A percentile compares a stretch with the other conserved stretches of the same genome.
phyloP scores from a whole-genome alignment of 2,113 vertebrate species.

The Tilapia sparmanii region DNA sequence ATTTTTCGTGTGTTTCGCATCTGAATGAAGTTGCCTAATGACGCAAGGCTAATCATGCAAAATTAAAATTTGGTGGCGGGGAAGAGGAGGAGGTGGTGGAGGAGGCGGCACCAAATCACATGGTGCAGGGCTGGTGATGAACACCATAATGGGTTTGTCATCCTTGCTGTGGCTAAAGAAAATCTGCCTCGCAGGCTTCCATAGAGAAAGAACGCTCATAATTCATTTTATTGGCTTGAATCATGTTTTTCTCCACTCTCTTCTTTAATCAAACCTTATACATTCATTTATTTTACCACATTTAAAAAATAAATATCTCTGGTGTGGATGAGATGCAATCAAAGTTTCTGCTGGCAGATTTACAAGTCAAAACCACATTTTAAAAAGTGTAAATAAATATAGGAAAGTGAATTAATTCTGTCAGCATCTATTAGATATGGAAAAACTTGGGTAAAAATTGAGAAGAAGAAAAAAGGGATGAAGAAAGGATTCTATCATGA shows the following conservation, averaged over 20 bases:
- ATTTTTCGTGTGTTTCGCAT: slow-evolving; percentile 81
- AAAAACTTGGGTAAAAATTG: slow-evolving; percentile 73
- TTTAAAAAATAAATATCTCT: slow-evolving; percentile 82
- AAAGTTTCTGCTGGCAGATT: slow-evolving; percentile 80
- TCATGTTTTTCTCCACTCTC: slow-evolving; percentile 12
- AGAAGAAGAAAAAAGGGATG: slow-evolving; percentile 56
- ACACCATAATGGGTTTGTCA: slow-evolving; percentile 86
- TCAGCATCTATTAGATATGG: slow-evolving; percentile 87
- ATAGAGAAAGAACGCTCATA: slow-evolving; percentile 69
- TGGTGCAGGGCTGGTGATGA: slow-evolving; percentile 87
- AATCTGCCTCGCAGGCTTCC: slow-evolving; percentile 90
- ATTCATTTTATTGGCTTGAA: slow-evolving; percentile 81
- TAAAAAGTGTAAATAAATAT: slow-evolving; percentile 89
- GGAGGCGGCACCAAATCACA: slow-evolving; percentile 89
- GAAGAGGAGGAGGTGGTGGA: slow-evolving; percentile 67
- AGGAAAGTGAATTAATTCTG: slow-evolving; percentile 89
- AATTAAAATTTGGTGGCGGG: slow-evolving; percentile 92
- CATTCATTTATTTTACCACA: slow-evolving; percentile 92
- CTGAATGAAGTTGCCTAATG: slow-evolving; percentile 94
- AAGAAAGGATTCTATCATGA: slow-evolving; percentile 89
- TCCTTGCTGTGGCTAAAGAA: slow-evolving; percentile 88
- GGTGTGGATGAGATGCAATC: slow-evolving; percentile 83
- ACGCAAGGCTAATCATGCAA: slow-evolving; percentile 99
- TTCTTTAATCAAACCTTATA: slow-evolving; percentile 88
- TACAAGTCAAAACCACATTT: slow-evolving; percentile 81